A percentile compares a stretch with the other conserved stretches of the same genome.
Evolutionary conservation across 2,113 vertebrate species (phyloP).

Genomic region (Himantopus leucocephalus): DNA sequence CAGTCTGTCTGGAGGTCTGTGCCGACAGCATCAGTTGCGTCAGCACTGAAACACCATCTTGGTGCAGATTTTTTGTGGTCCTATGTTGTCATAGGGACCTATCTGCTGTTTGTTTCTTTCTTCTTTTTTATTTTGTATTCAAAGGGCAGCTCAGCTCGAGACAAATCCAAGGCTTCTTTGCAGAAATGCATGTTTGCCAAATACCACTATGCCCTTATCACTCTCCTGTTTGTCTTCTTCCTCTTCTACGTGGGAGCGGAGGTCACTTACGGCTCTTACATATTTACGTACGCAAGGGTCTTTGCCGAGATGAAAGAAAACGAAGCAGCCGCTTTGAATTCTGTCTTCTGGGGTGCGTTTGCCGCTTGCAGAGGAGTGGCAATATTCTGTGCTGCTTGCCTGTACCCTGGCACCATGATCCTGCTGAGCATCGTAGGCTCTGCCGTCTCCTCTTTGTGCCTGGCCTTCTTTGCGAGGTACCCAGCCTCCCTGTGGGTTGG

Average conservation of each 20-base stretch:
- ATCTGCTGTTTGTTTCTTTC: constrained; percentile 77
- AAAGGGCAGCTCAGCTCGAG: constrained; percentile 33
- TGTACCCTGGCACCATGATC: constrained; percentile 87
- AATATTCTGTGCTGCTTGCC: constrained; percentile 82
- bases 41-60: neutral
- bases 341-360: constrained; percentile 89
- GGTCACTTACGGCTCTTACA: constrained; percentile 88
- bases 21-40: neutral
- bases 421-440: constrained; percentile 82
- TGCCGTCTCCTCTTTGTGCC: constrained; percentile 72
- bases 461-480: constrained; percentile 78
- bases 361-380: constrained; percentile 83
- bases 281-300: constrained; percentile 84
- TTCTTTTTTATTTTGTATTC: constrained; percentile 80
- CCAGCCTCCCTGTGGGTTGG: constrained; percentile 79
- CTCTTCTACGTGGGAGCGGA: constrained; percentile 91
- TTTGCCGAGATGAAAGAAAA: constrained; percentile 73
- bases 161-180: constrained; percentile 29
- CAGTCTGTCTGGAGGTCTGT: neutral
- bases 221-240: constrained; percentile 88
- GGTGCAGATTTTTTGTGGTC: constrained; percentile 76
- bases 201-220: constrained; percentile 79
- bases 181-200: constrained; percentile 71
- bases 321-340: constrained; percentile 85
- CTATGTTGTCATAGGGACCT: constrained; percentile 84